phyloP scores from a whole-genome alignment of 2,888 invertebrate species.

The Shargacucullia verbasci region DNA sequence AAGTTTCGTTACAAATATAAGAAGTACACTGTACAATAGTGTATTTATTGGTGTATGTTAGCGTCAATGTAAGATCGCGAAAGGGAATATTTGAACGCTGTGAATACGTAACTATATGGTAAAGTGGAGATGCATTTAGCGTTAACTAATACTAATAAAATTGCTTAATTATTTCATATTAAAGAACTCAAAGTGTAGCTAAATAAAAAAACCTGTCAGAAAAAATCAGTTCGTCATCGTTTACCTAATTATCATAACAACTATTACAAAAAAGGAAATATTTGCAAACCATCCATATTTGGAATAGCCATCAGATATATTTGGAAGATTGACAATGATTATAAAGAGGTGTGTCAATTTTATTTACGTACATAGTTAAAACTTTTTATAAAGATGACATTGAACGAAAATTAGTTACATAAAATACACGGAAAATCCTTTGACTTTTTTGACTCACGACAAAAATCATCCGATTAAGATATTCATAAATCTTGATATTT shows the following conservation, averaged over 20 bases:
- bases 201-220: conserved; percentile 23
- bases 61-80: too few relatives aligned
- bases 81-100: too few relatives aligned
- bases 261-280: conserved; percentile 22
- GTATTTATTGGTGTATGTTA: too few relatives aligned
- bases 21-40: too few relatives aligned
- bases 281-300: conserved; percentile 9
- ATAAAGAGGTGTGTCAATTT: conserved; percentile 16
- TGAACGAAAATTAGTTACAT: not conserved
- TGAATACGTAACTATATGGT: too few relatives aligned
- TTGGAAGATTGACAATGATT: conserved; percentile 18
- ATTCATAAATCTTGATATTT: too few relatives aligned
- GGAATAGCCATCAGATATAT: conserved; percentile 23
- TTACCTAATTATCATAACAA: conserved; percentile 1
- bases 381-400: conserved; percentile 23
- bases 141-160: too few relatives aligned
- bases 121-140: too few relatives aligned
- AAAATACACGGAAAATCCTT: conserved; percentile 5
- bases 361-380: conserved; percentile 6
- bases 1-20: too few relatives aligned
- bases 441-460: not conserved
- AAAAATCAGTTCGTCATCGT: not conserved
- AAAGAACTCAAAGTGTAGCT: not conserved
- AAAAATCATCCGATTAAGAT: not conserved
- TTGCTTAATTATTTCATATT: too few relatives aligned